Evolutionary conservation across 2,797 vertebrate genomes (phyloP), one percentile per base, ranked within the genome.

Genomic region (Ispidina picta): DNA sequence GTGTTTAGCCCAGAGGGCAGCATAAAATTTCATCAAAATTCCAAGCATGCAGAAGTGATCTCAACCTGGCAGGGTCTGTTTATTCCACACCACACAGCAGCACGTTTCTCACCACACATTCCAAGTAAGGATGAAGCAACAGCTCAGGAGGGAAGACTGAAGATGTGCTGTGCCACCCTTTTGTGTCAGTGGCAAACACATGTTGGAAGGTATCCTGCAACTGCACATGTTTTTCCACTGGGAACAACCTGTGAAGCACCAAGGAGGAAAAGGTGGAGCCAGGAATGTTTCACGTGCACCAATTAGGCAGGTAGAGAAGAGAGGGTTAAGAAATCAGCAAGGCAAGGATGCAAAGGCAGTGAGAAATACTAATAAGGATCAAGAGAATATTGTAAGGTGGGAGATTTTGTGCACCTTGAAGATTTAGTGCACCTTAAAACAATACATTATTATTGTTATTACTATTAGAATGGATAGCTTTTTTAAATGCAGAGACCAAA

Each of bases 11-110:
- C 93, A 96, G 94, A 94, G 94, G 96, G 96, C 89, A 95, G 88
- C 89, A 96, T 96, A 96, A 96, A 95, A 96, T 95, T 94, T 95
- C 96, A 96, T 97, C 96, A 96, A 96, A 95, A 97, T 95, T 96
- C 95, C 96, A 95, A 88, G 90, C 95, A 96, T 92, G 96, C 95
- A 96, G 89, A 94, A 96, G 96, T 89, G 91, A 95, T 95, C 95
- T 94, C 91, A 95, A 94, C 94, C 89, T 95, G 90, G 90, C 88
- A 96, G 93, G 87, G 90, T 92, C 94, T 97, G 90, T 97, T 97
- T 97, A 95, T 96, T 94, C 95, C 92, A 95, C 87, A 93, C 93
- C 94, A 96, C 87, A 94, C 94, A 90, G 90, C 92, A 95, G 90
- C 93, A 94, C 90, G 93, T 96, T 95, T 95, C 93, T 88, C 87